phyloP scores from a whole-genome alignment of 2,113 vertebrate species.

The Myotis davidii region DNA sequence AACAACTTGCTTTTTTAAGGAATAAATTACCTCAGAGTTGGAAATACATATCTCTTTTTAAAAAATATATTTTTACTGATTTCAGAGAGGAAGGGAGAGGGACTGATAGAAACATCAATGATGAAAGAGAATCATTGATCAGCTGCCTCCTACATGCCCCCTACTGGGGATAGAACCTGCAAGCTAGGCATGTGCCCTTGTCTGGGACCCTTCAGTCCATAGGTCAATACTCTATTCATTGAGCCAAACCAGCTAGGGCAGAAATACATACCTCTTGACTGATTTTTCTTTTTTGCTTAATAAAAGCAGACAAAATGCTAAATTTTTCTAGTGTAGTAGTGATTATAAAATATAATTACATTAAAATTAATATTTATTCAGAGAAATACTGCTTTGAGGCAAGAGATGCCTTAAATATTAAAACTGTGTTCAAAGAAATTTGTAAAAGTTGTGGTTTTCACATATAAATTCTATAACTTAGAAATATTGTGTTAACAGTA shows the following conservation, averaged over 20 bases:
- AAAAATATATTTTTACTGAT: too few relatives aligned
- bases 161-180: too few relatives aligned
- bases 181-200: too few relatives aligned
- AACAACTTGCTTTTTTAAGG: constrained; percentile 9
- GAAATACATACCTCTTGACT: neutral
- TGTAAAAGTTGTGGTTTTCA: constrained; percentile 13
- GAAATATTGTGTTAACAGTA: neutral
- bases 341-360: neutral
- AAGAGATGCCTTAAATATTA: neutral
- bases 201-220: too few relatives aligned
- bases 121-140: neutral
- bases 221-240: too few relatives aligned
- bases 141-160: too few relatives aligned
- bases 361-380: constrained; percentile 41
- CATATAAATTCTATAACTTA: neutral
- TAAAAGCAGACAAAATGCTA: neutral
- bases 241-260: too few relatives aligned
- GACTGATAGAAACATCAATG: too few relatives aligned
- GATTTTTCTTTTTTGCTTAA: neutral
- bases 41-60: neutral
- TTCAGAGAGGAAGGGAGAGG: too few relatives aligned
- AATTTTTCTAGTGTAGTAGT: neutral
- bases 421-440: neutral
- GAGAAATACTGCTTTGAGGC: neutral
- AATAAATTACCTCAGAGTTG: neutral